Percentiles rank a stretch among this genome's conserved stretches.
Conservation (phyloP, 2,888 invertebrate species). For the Epistrophe eligans region DNA sequence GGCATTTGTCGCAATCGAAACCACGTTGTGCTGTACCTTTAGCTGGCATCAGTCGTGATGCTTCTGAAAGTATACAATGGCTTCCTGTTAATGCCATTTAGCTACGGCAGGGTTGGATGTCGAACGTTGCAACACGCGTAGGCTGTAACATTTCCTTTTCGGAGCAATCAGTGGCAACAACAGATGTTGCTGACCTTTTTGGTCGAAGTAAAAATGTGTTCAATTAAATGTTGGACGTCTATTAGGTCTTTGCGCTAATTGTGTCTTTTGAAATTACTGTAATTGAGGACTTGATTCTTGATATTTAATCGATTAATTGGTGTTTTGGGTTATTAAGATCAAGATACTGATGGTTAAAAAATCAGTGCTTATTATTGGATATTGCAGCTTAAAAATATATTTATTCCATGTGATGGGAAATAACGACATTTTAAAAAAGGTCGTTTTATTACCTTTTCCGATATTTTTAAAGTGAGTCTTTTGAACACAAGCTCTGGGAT, state of each 20-base stretch:
- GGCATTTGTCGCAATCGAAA: slow-evolving; percentile 29
- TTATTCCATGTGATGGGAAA: too few species aligned
- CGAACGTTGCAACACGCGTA: slow-evolving; percentile 60
- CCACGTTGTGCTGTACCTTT: slow-evolving; percentile 8
- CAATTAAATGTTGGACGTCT: slow-evolving; percentile 51
- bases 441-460: too few species aligned
- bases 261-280: slow-evolving; percentile 6
- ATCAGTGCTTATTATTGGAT: background rate
- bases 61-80: slow-evolving; percentile 11
- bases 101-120: slow-evolving; percentile 27
- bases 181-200: slow-evolving; percentile 71
- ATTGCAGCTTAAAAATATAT: too few species aligned
- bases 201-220: slow-evolving; percentile 41
- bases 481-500: too few species aligned
- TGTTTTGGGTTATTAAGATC: slow-evolving; percentile 29
- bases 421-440: too few species aligned
- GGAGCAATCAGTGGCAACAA: slow-evolving; percentile 57
- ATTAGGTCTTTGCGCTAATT: slow-evolving; percentile 60
- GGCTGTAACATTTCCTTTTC: slow-evolving; percentile 65
- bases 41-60: slow-evolving; percentile 37
- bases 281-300: slow-evolving; percentile 12
- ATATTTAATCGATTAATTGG: slow-evolving; percentile 33
- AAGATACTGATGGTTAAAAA: background rate
- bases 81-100: slow-evolving; percentile 54
- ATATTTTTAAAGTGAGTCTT: too few species aligned